Evolutionary conservation across 1,140 invertebrate genomes (phyloP).

Genomic region (Megathymus violae): DNA sequence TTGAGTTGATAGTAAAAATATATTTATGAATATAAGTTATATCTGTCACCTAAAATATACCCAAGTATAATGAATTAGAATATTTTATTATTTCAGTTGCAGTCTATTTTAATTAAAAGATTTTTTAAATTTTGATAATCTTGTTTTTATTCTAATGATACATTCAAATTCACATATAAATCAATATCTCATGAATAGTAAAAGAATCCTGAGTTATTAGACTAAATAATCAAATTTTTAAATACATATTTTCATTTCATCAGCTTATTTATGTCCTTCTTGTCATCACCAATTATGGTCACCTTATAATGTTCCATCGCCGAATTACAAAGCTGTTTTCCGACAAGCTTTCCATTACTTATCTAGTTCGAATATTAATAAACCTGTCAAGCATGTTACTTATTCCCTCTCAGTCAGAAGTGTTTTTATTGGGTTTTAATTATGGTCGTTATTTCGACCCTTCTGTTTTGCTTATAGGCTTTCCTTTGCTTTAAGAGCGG

Average conservation of each 20-base stretch:
- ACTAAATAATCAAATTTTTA: constrained; percentile 15
- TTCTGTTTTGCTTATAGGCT: constrained; percentile 1
- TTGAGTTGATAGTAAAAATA: too few species aligned
- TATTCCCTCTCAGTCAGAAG: constrained; percentile 10
- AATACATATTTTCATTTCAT: too few species aligned
- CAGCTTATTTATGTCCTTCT: constrained; percentile 22
- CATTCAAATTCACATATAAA: too few species aligned
- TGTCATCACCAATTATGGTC: constrained; percentile 30
- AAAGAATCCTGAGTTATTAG: too few species aligned
- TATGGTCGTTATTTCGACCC: constrained; percentile 10
- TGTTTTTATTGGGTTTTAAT: constrained; percentile 28
- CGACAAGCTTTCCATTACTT: constrained; percentile 34
- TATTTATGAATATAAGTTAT: too few species aligned
- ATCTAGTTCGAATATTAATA: constrained; percentile 31
- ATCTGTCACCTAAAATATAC: too few species aligned
- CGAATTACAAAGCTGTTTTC: constrained; percentile 32
- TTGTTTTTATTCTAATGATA: too few species aligned
- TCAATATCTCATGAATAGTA: too few species aligned
- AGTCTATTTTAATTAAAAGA: too few species aligned
- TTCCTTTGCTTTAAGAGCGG: background rate
- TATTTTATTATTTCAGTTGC: too few species aligned
- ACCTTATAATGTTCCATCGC: constrained; percentile 33
- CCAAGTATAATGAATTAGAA: too few species aligned
- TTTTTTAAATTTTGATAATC: too few species aligned
- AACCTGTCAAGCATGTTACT: constrained; percentile 30